Percentiles rank a stretch among this genome's conserved stretches.
Conservation (phyloP, 2,888 invertebrate genomes). For the Lasioglossum oenotherae region DNA sequence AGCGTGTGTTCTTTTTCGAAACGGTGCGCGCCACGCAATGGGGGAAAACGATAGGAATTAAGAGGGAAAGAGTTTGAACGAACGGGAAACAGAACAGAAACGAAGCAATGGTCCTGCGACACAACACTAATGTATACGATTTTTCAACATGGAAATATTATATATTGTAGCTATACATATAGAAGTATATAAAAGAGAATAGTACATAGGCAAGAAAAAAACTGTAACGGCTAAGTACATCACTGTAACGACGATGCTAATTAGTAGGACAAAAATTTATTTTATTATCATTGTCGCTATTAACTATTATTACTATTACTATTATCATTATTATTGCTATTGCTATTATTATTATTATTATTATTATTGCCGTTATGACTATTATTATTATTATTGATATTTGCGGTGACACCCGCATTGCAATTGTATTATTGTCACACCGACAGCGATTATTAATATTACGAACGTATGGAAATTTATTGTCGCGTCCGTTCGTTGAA, state of each 20-base stretch:
- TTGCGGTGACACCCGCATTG: conserved; percentile 66
- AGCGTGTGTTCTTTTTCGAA: conserved; percentile 1
- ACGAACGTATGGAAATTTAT: conserved; percentile 71
- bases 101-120: conserved; percentile 84
- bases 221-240: conserved; percentile 80
- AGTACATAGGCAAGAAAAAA: conserved; percentile 78
- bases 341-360: conserved; percentile 46
- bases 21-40: not conserved
- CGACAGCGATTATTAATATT: conserved; percentile 58
- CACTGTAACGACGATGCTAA: conserved; percentile 79
- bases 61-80: conserved; percentile 26
- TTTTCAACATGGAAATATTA: conserved; percentile 85
- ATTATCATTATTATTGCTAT: conserved; percentile 43
- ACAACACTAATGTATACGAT: conserved; percentile 86
- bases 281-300: conserved; percentile 63
- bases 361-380: conserved; percentile 56
- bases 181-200: conserved; percentile 81
- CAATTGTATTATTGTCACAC: conserved; percentile 74
- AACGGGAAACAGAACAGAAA: conserved; percentile 64
- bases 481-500: conserved; percentile 40
- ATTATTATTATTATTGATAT: conserved; percentile 64
- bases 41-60: conserved; percentile 6
- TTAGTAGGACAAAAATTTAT: conserved; percentile 65
- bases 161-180: conserved; percentile 84
- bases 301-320: conserved; percentile 61